Evolutionary conservation across 2,888 invertebrate species (phyloP).

Genomic region (Hyposoter dolosus): DNA sequence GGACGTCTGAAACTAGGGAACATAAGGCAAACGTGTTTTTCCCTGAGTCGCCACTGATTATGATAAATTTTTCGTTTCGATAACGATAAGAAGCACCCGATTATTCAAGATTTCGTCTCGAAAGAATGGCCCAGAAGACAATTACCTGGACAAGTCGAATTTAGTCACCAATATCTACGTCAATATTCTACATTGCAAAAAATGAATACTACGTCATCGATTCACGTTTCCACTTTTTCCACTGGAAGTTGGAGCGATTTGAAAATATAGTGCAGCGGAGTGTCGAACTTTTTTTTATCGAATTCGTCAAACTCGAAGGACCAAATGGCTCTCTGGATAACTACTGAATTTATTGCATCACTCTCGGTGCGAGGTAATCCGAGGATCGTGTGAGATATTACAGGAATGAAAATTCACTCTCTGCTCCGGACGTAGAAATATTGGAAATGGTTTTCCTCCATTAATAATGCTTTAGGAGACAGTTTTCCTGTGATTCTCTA

Average conservation of each 20-base stretch:
- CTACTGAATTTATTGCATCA: conserved; percentile 29
- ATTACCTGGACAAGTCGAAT: not conserved
- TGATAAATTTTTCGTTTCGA: not conserved
- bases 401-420: conserved; percentile 23
- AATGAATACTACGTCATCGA: not conserved
- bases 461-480: conserved; percentile 27
- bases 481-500: conserved; percentile 4
- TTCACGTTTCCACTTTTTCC: not conserved
- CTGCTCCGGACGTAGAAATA: conserved; percentile 17
- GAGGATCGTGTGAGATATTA: conserved; percentile 19
- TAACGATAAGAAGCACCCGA: not conserved
- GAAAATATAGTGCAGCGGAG: not conserved
- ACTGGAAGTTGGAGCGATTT: not conserved
- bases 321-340: not conserved
- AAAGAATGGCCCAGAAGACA: not conserved
- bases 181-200: not conserved
- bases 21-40: conserved; percentile 2
- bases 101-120: not conserved
- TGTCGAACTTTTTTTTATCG: conserved; percentile 2
- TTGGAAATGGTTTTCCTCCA: conserved; percentile 31
- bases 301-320: conserved; percentile 32
- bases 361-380: conserved; percentile 8
- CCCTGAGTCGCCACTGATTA: not conserved
- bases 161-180: not conserved
- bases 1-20: conserved; percentile 7